Percentiles rank a stretch among this genome's conserved stretches.
Conservation (phyloP, 2,888 invertebrate genomes). For the Platycheirus rosarum region DNA sequence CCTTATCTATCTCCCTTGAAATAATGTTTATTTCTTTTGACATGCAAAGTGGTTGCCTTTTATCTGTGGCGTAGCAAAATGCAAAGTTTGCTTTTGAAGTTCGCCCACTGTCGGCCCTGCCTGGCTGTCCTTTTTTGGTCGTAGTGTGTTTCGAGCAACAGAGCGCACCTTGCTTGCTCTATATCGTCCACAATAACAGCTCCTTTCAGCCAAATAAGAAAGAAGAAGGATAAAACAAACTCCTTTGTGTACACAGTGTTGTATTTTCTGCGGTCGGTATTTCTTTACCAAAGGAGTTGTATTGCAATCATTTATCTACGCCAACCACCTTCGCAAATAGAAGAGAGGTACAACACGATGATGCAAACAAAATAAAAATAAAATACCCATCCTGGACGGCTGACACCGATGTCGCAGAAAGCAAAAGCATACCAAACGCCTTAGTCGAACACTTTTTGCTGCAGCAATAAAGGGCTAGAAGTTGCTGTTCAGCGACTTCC, state of each 20-base stretch:
- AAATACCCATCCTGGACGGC: slow-evolving; percentile 43
- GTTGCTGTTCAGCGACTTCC: slow-evolving; percentile 63
- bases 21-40: slow-evolving; percentile 73
- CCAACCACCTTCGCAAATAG: slow-evolving; percentile 26
- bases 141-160: slow-evolving; percentile 52
- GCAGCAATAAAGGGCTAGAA: slow-evolving; percentile 63
- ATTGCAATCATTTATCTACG: slow-evolving; percentile 59
- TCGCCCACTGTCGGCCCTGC: slow-evolving; percentile 46
- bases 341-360: slow-evolving; percentile 31
- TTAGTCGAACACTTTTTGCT: slow-evolving; percentile 67
- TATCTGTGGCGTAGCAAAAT: slow-evolving; percentile 62
- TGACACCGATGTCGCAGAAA: slow-evolving; percentile 70
- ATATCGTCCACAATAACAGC: slow-evolving; percentile 45
- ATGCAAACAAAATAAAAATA: slow-evolving; percentile 38
- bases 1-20: slow-evolving; percentile 60
- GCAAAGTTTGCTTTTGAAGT: slow-evolving; percentile 65
- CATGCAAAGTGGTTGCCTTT: slow-evolving; percentile 71
- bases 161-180: slow-evolving; percentile 61
- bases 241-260: slow-evolving; percentile 40
- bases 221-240: slow-evolving; percentile 43
- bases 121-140: slow-evolving; percentile 38
- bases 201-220: slow-evolving; percentile 3
- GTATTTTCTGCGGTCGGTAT: slow-evolving; percentile 37
- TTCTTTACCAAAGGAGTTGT: slow-evolving; percentile 51
- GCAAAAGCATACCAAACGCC: slow-evolving; percentile 61